These are phyloP conservation scores for Torymus texanus DNA, from an alignment of 2,888 invertebrate genomes.

Conservation along the genomic window DNA sequence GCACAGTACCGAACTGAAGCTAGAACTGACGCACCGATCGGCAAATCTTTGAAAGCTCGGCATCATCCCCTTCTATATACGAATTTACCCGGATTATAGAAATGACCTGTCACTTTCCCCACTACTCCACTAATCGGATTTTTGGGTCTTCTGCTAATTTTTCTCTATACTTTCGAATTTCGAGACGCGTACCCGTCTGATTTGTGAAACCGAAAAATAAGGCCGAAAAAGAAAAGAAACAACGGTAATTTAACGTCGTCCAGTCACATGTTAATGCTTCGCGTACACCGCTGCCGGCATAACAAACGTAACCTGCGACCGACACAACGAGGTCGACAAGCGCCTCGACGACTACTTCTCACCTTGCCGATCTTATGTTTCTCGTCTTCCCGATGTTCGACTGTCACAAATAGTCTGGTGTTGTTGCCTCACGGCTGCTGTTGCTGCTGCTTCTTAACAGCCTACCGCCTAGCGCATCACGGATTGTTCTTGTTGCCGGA, in stretches of 20 bases:
- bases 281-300: background rate
- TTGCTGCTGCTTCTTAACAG: no score
- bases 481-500: background rate
- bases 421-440: no score
- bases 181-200: no score
- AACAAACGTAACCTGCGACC: background rate
- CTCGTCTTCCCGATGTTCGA: background rate
- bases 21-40: conserved; percentile 4
- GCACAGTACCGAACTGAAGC: background rate
- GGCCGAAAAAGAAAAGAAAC: conserved; percentile 28
- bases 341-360: background rate
- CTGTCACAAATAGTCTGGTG: conserved; percentile 21
- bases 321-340: conserved; percentile 1
- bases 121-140: no score
- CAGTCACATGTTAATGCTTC: conserved; percentile 39
- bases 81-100: no score
- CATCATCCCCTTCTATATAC: background rate
- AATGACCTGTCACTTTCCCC: no score
- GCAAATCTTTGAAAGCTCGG: background rate
- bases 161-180: background rate
- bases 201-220: conserved; percentile 4
- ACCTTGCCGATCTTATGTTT: background rate
- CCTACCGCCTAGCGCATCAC: no score
- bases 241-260: background rate
- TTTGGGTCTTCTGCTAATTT: background rate